Evolutionary conservation across 2,113 vertebrate genomes (phyloP), one percentile per base, ranked within the genome.

Genomic region (Progne subis): DNA sequence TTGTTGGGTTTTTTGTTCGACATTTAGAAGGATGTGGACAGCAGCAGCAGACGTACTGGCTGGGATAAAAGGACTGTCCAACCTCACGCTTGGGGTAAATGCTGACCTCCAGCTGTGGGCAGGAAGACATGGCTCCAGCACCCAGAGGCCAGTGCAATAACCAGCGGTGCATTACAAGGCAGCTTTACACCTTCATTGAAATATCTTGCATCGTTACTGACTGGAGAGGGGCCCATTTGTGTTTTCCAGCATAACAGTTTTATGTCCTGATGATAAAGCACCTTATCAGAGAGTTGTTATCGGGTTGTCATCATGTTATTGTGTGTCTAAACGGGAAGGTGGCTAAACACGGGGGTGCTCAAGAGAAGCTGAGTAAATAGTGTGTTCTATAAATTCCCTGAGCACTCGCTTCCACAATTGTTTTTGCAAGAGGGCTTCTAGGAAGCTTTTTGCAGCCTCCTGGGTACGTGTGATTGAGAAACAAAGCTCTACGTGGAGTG

Each of bases 261-360:
- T 87, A 93, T 79, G 91, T 93, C 91, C 85, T 60, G 93, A 88
- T 94, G 94, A 97, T 86, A 90, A 67, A 95, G 94, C 93, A 71
- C 88, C 88, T 94, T 95, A 92, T 94, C 94, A 92, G 95, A 88
- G 93, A 86, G 85, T 88, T 92, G 92, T 96, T 97, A 94, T 94
- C 68, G 7, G 49, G 77, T 68, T 94, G 92, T 96, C 94, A 92
- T 86, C 83, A 5, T 64, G 91, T 94, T 93, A 90, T 85, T 95
- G 87, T 78, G 77, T 60, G 90, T 95, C 90, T 92, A 86, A 94
- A 88, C 28, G 91, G 76, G 55, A 94, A 91, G 95, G 86, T 89
- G 88, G 87, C 94, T 90, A 52, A 94, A 82, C 43, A 49, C 18
- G 8, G 47, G 61, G 5, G 2, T 11, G 18, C 85, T 94, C 80